These are phyloP conservation scores for Tolmerus cingulatus DNA, from an alignment of 2,888 invertebrate species.

Conservation along the genomic window DNA sequence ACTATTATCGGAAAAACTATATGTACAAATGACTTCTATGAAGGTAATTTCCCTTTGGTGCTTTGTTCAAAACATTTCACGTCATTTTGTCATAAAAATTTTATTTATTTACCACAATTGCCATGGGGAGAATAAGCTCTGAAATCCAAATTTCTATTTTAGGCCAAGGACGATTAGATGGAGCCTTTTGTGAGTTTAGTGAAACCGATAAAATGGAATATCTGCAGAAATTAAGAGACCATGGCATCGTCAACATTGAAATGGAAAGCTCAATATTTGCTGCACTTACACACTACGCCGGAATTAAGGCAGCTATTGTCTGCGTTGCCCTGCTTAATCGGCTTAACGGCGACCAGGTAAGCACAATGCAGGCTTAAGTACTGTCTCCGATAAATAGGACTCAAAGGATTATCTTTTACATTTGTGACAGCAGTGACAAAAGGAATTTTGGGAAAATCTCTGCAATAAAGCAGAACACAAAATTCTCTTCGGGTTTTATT, in stretches of 20 bases:
- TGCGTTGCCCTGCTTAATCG: conserved; percentile 93
- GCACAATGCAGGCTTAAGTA: conserved; percentile 16
- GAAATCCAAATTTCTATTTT: conserved; percentile 40
- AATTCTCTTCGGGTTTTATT: background rate
- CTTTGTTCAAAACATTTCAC: background rate
- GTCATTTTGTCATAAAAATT: background rate
- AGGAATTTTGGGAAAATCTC: background rate
- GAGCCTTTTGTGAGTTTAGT: conserved; percentile 94
- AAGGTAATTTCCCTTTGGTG: conserved; percentile 69
- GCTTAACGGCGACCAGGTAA: conserved; percentile 92
- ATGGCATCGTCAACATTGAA: conserved; percentile 93
- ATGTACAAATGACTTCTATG: conserved; percentile 98
- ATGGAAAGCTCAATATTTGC: conserved; percentile 96
- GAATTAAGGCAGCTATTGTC: conserved; percentile 90
- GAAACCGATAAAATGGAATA: conserved; percentile 92
- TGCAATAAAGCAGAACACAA: background rate
- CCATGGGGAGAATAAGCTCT: background rate
- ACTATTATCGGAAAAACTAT: conserved; percentile 91
- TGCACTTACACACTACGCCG: conserved; percentile 91
- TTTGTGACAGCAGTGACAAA: background rate
- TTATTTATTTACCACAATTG: background rate
- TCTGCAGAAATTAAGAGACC: conserved; percentile 74
- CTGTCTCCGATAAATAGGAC: background rate
- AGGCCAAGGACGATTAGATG: conserved; percentile 95
- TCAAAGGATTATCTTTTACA: background rate